Base-by-base conservation (phyloP, 2,113 vertebrate genomes). In the Gracilinanus agilis region DNA sequence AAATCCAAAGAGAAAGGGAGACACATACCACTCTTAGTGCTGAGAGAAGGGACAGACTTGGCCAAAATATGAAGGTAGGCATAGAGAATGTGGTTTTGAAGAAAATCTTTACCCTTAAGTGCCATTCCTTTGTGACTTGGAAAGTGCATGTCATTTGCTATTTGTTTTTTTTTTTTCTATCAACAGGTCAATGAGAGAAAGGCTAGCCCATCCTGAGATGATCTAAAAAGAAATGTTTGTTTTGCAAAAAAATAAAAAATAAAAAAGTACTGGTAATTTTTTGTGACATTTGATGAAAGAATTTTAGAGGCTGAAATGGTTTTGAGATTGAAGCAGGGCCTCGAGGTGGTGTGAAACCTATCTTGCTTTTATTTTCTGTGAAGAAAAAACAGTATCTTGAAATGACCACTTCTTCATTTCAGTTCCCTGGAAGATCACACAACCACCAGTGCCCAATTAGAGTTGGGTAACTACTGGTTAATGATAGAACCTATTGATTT, bases 371-470 rank as follows among this genome's bases (percentile, higher is more conserved):
- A 27, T 91, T 91, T 24, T 92, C 29, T 25, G 40, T 91, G 56
- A 97, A 96, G 44, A 44, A 92, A 95, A 94, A 54, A 61, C 90
- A 54, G 55, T 91, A 44, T 40, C 44, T 96, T 95, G 91, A 54
- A 96, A 96, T 27, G 93, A 54, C 49, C 90, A 3, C 89, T 93
- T 93, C 40, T 96, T 67, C 44, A 95, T 89, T 34, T 11, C 27
- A 91, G 44, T 92, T 93, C 61, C 53, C 54, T 90, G 89, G 58
- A 97, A 96, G 54, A 88, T 11, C 44, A 29, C 54, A 58, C 24
- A 89, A 53, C 44, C 53, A 88, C 40, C 91, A 90, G 88, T 93
- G 27, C 6, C 44, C 56, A 97, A 96, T 95, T 92, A 54, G 6
- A 53, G 16, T 90, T 55, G 83, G 53, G 54, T 61, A 90, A 96